Base-by-base conservation (phyloP, 2,888 invertebrate genomes). In the Ornithoptera alexandrae region DNA sequence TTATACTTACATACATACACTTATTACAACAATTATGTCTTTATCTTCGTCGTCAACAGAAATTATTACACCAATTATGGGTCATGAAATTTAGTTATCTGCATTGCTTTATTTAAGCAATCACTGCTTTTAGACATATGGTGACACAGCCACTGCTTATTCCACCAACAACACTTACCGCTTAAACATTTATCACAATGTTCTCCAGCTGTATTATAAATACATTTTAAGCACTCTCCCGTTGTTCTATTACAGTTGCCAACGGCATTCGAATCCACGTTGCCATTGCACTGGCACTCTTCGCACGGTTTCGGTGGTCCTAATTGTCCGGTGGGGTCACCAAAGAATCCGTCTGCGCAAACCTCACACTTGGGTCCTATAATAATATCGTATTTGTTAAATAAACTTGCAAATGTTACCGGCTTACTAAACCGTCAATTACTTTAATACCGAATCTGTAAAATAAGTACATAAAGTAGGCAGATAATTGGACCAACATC, bases 191-290 rank as follows among this genome's bases (percentile, higher is more conserved):
- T 95, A 75, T 99, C 98, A 84, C 99, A 99, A 82, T 96, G 95
- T 59, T 94, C 93, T 0, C 99, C 99, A 59, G 96, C 97, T 0
- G 99, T 99, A 81, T 98, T 98, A 88, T 98, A 97, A 75, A 99
- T 97, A 87, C 99, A 99, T 87, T 99, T 99, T 61, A 98, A 92
- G 89, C 99, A 99, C 81, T 98, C 97, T 22, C 99, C 99, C 6
- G 97, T 97, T 1, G 96, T 97, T n/a, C 98, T 94, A 87, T 99
- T 97, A 85, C 99, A 99, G 89, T 99, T 99, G 60, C 98, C 98
- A 12, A 99, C 98, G 1, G 98, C 98, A 84, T 99, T 99, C 0
- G 96, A 95, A 83, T 98, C 98, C 18, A 98, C 97, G 81, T 99
- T 99, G 53, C 96, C 96, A 80, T 97, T 98, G 82, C 99, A 99